Conservation (phyloP, 1,140 invertebrate genomes). For the Trypoxylus dichotomus region DNA sequence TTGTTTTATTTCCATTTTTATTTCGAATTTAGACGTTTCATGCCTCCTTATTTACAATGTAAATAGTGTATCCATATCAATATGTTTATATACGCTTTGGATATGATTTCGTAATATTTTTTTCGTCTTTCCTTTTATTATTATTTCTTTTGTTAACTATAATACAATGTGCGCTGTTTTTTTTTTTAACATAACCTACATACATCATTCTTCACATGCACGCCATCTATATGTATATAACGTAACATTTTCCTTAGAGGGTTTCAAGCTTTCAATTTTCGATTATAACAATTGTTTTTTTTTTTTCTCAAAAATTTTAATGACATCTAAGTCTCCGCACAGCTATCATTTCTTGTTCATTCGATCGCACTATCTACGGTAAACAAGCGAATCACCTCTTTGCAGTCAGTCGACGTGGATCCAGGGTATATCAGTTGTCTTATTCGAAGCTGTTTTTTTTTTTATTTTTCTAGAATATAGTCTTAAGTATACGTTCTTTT, state of each 20-base stretch:
- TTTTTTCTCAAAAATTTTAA: too few relatives aligned
- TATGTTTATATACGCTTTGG: conserved; percentile 4
- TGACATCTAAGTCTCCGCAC: too few relatives aligned
- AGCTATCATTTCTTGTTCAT: not conserved
- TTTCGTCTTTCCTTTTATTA: not conserved
- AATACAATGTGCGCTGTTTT: conserved; percentile 21
- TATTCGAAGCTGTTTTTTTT: not conserved
- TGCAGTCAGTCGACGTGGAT: too few relatives aligned
- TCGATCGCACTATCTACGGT: not conserved
- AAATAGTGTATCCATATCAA: conserved; percentile 4
- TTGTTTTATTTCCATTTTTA: too few relatives aligned
- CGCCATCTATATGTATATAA: too few relatives aligned
- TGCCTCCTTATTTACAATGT: conserved; percentile 2
- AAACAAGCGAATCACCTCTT: not conserved
- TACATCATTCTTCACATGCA: too few relatives aligned
- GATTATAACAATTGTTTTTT: too few relatives aligned
- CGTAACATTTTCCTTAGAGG: too few relatives aligned
- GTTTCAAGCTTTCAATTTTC: too few relatives aligned
- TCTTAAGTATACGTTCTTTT: conserved; percentile 47
- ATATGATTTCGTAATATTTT: conserved; percentile 19
- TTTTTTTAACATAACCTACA: conserved; percentile 1
- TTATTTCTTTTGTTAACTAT: conserved; percentile 5
- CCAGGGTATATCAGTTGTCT: not conserved
- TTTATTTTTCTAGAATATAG: conserved; percentile 42
- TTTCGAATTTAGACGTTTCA: not conserved